Conservation (phyloP, 1,140 invertebrate species). For the Drosophila obscura region DNA sequence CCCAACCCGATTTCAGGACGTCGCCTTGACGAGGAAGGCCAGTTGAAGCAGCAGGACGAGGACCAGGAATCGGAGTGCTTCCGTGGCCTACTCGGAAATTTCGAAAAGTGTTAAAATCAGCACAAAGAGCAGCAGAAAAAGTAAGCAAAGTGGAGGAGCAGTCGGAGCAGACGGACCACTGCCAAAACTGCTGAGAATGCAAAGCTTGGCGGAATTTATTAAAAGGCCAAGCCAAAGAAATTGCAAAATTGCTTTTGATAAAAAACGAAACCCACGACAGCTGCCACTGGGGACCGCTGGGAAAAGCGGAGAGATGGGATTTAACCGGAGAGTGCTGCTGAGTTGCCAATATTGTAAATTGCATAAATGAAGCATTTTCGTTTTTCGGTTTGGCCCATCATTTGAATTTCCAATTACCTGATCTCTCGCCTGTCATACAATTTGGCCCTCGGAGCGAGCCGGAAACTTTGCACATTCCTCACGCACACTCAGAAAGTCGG, state of each 20-base stretch:
- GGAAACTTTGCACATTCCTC: constrained; percentile 34
- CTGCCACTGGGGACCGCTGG: constrained; percentile 29
- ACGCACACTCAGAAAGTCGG: neutral
- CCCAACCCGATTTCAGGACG: constrained; percentile 24
- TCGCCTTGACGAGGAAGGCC: constrained; percentile 1
- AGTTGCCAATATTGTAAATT: constrained; percentile 73
- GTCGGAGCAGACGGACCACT: constrained; percentile 32
- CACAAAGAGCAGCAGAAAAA: constrained; percentile 51
- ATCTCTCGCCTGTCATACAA: constrained; percentile 19
- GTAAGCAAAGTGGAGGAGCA: constrained; percentile 4
- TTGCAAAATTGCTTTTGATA: constrained; percentile 76
- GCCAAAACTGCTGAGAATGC: constrained; percentile 70
- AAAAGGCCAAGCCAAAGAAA: constrained; percentile 75
- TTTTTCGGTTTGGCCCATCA: constrained; percentile 18
- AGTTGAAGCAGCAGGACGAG: no score
- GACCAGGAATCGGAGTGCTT: constrained; percentile 6
- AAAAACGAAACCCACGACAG: constrained; percentile 44
- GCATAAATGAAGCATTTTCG: constrained; percentile 62
- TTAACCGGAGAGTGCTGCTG: constrained; percentile 40
- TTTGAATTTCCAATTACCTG: constrained; percentile 48
- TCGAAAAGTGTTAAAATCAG: constrained; percentile 78
- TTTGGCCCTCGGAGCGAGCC: constrained; percentile 9
- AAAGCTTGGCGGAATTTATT: constrained; percentile 80
- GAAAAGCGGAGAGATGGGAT: constrained; percentile 7
- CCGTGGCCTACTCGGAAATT: constrained; percentile 60